Base-by-base conservation (phyloP, 2,113 vertebrate species). In the Chaetodon auriga region DNA sequence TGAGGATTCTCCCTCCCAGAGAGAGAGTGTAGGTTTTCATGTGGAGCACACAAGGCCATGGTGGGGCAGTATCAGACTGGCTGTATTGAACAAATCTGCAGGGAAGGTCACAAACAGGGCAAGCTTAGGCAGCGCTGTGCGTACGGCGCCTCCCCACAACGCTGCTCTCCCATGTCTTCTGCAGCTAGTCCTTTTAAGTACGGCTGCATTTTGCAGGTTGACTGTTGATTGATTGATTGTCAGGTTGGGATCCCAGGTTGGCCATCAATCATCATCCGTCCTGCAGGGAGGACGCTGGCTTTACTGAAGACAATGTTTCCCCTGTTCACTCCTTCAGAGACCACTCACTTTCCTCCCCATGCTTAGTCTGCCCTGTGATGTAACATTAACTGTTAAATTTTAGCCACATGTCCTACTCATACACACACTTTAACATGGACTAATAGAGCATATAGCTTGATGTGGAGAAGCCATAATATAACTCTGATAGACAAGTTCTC, bases 211-310 rank as follows among this genome's bases (percentile, higher is more conserved):
- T 61, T 75, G 68, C 57, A 51, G 68, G 19, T n/a, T 58, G 53
- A 70, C 60, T 74, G 48, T 75, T 49, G 71, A 71, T 77, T 89
- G 87, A 90, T 91, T 91, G 92, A 91, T 88, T 90, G 90, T 92
- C 86, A 90, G 87, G 68, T 80, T 76, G 80, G 87, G 86, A 89
- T 70, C 86, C 74, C 68, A 82, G 84, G 77, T 23, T 61, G 43
- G 74, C 83, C 70, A 91, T 93, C 90, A 88, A 82, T 95, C 92
- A 91, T 54, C 73, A 62, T 43, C 72, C 68, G 69, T 80, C 80
- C 81, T 60, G 79, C 63, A 58, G 76, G 63, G 71, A 88, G 63
- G 23, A 58, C 61, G 45, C 58, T 12, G 6, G 66, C 71, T 75
- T 3, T 18, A 43, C 57, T n/a, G 35, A 54, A 54, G 75, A 38